phyloP scores from a whole-genome alignment of 2,113 vertebrate genomes.

The Halichoerus grypus region DNA sequence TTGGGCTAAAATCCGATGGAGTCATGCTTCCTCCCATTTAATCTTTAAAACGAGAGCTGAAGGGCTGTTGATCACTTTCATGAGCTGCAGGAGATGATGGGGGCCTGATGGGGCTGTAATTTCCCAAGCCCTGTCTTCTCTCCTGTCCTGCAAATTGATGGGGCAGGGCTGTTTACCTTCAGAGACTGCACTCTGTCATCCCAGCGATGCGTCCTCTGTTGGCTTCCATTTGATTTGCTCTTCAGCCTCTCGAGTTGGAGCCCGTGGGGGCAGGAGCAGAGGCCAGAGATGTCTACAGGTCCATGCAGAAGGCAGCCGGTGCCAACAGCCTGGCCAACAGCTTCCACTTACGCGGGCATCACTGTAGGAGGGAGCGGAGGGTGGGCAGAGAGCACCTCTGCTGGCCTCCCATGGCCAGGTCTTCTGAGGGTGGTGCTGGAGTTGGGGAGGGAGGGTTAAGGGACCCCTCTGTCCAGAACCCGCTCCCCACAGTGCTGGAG shows the following conservation, averaged over 20 bases:
- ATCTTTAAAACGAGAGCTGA: conserved; percentile 26
- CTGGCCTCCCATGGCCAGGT: accelerated
- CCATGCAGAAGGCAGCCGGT: not conserved
- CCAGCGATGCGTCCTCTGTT: not conserved
- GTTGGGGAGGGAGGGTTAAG: too few relatives aligned
- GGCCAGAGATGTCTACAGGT: not conserved
- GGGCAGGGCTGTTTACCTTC: conserved; percentile 6
- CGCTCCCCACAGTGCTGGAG: not conserved
- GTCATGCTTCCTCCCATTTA: not conserved
- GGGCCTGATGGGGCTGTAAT: not conserved
- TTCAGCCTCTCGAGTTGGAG: conserved; percentile 9
- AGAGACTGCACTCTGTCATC: not conserved
- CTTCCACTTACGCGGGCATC: accelerated
- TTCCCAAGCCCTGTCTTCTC: conserved; percentile 42
- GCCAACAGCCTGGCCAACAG: not conserved
- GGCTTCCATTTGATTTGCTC: conserved; percentile 58
- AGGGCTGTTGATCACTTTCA: conserved; percentile 54
- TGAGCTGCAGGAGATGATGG: conserved; percentile 49
- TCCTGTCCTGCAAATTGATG: conserved; percentile 39
- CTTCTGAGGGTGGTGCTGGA: not conserved
- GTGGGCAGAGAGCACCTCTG: accelerated
- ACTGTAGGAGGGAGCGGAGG: accelerated
- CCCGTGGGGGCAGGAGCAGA: not conserved
- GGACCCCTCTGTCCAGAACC: not conserved
- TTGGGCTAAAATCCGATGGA: not conserved